Base-by-base conservation (phyloP, 1,140 invertebrate species). In the Penaeus vannamei region DNA sequence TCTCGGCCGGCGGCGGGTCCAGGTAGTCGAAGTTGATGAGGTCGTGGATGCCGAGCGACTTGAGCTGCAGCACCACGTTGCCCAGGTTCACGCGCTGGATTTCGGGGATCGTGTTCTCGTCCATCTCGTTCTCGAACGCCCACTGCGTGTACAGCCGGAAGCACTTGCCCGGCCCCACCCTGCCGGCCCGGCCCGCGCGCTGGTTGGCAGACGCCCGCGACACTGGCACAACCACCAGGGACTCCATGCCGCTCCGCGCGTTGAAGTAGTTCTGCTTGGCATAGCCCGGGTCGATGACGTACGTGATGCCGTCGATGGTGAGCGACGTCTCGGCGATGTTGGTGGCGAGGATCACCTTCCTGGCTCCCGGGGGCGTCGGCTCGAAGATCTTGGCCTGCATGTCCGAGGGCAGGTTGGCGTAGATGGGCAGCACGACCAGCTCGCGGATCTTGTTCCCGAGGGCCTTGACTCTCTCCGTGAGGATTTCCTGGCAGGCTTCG, bases 241-340 rank as follows among this genome's bases (percentile, higher is more conserved):
- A 99, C 93, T 99, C 99, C 97, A 99, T 99, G 26, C 99, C 98
- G 20, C 98, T 99, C 90, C 97, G 94, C 0, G 99, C 98, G 94
- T 99, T 99, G 92, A 99, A 99, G 93, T 98, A 99, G 93, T 99
- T 99, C 94, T 99, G 98, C 93, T 99, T 99, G 72, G 98, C 98
- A 94, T 99, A 99, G 2, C 99, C 99, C 26, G 98, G 98, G 95
- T 99, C 99, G 91, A 99, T 99, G 0, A 99, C 99, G 94, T 99
- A 99, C 81, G 98, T 97, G 90, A 99, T 99, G 92, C 99, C 99
- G 93, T 99, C 99, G 91, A 99, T 99, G 2, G 99, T 99, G 19
- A 99, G 94, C 8, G 98, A 99, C 29, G 99, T 99, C 94, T 99
- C 98, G 1, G 99, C 99, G 92, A 99, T 99, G 93, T 99, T 99